Percentiles rank a stretch among this genome's conserved stretches.
phyloP scores from a whole-genome alignment of 1,140 invertebrate species.

The Stegodyphus dumicola region DNA sequence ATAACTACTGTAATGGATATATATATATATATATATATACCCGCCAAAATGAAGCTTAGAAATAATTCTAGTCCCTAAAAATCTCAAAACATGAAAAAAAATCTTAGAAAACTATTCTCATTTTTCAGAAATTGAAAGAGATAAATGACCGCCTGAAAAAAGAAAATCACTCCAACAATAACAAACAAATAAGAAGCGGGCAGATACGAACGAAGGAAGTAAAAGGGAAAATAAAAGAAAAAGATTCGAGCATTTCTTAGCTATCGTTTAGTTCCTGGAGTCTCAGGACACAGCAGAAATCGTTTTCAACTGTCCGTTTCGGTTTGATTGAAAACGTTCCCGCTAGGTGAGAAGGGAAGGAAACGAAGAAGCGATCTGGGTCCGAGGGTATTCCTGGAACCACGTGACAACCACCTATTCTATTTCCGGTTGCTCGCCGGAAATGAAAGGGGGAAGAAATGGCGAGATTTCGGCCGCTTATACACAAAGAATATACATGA shows the following conservation, averaged over 20 bases:
- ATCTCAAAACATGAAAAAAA: background rate
- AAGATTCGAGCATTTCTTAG: conserved; percentile 36
- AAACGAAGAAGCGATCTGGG: conserved; percentile 35
- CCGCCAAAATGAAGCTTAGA: background rate
- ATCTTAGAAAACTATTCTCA: conserved; percentile 50
- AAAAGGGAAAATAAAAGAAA: conserved; percentile 20
- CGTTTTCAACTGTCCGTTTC: conserved; percentile 57
- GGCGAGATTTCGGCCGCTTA: conserved; percentile 49
- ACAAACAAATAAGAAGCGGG: background rate
- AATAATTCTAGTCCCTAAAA: background rate
- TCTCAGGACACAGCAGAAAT: conserved; percentile 1
- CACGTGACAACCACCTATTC: conserved; percentile 55
- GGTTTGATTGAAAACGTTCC: conserved; percentile 50
- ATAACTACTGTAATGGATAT: too few relatives aligned
- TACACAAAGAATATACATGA: conserved; percentile 57
- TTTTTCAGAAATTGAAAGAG: conserved; percentile 46
- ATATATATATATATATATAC: background rate
- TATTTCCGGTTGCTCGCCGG: conserved; percentile 55
- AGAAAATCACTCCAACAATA: conserved; percentile 15
- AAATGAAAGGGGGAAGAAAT: conserved; percentile 53
- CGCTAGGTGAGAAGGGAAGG: conserved; percentile 40
- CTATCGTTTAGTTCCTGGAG: conserved; percentile 37
- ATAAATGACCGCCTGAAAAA: conserved; percentile 30
- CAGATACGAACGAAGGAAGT: conserved; percentile 25
- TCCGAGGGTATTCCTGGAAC: conserved; percentile 41